phyloP scores from a whole-genome alignment of 92 coral and sea anemone genomes.

The Bergia sp. region DNA sequence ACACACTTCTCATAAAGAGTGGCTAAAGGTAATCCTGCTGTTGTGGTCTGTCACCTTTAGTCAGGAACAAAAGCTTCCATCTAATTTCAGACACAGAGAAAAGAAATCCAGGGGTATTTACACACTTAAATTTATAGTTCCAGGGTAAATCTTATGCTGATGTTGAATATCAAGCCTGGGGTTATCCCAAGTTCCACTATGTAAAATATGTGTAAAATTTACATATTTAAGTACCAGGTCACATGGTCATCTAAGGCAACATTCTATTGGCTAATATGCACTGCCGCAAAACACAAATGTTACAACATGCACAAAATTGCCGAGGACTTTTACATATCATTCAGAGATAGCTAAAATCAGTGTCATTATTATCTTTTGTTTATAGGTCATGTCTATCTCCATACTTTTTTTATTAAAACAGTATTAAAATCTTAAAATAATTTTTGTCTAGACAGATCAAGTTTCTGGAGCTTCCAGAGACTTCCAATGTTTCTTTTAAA shows the following conservation, averaged over 20 bases:
- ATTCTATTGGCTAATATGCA: neutral
- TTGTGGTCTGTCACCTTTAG: too few relatives aligned
- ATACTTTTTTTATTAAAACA: conserved; percentile 14
- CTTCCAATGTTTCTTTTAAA: neutral
- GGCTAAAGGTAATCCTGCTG: too few relatives aligned
- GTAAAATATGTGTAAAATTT: too few relatives aligned
- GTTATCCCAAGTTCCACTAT: too few relatives aligned
- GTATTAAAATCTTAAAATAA: neutral
- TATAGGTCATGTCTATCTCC: conserved; percentile 10
- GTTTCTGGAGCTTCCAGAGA: conserved; percentile 38
- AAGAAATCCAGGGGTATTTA: too few relatives aligned
- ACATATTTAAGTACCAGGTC: neutral
- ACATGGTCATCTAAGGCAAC: neutral
- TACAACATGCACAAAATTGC: neutral
- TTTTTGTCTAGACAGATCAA: conserved; percentile 39
- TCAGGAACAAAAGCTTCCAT: too few relatives aligned
- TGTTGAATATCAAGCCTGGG: too few relatives aligned
- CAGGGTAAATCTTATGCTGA: too few relatives aligned
- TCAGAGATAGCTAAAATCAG: neutral
- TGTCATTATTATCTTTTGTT: neutral
- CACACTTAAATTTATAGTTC: too few relatives aligned
- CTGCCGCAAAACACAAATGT: conserved; percentile 3
- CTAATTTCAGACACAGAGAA: too few relatives aligned
- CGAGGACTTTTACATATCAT: neutral
- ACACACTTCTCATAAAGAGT: too few relatives aligned